Evolutionary conservation across 1,140 invertebrate species (phyloP), one percentile per base, ranked within the genome.

Genomic region (Zaprionus nigranus): DNA sequence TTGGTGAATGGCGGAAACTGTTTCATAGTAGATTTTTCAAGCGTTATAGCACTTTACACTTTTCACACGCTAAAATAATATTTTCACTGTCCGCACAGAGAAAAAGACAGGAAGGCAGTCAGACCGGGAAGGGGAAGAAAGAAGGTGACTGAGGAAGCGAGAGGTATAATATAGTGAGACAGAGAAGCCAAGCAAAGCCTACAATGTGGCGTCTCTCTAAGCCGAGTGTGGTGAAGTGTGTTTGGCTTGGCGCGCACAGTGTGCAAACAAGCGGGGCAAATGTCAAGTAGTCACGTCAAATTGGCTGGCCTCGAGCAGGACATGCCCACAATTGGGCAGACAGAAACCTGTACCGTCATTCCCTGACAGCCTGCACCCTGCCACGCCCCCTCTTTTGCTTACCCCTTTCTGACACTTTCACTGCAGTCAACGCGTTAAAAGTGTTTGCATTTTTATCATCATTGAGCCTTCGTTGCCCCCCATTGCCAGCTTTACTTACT

Each of bases 51-150:
- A 88, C 85, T 88, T 82, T 88, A 88, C 85, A 90, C 85, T 88
- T 90, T 88, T 90, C 86, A 88, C 85, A 90, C 81, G 81, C 85
- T 90, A 75, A 90, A 88, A 88, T 88, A 88, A 88, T 88, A 88
- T 88, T 88, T 88, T 85, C 56, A 49, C 78, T 79, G 75, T 59
- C 75, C 63, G 57, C n/a, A 46, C 6, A 17, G 40, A 46, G 15
- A 4, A 40, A 3, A n/a, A 15, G 38, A 5, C 0, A 40, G 38
- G 4, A n/a, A 40, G 15, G 15, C 2, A 40, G 38, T 5, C 13
- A 40, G 38, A 40, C 15, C 4, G 2, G 6, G 7, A 6, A 40
- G 38, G 38, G 38, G 1, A 2, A 34, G 30, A 11, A 3, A 11
- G 30, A 3, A 11, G 9, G 9, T 11, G 3, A 11, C 9, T 7